phyloP scores from a whole-genome alignment of 2,888 invertebrate species.

The Drosophila limbata region DNA sequence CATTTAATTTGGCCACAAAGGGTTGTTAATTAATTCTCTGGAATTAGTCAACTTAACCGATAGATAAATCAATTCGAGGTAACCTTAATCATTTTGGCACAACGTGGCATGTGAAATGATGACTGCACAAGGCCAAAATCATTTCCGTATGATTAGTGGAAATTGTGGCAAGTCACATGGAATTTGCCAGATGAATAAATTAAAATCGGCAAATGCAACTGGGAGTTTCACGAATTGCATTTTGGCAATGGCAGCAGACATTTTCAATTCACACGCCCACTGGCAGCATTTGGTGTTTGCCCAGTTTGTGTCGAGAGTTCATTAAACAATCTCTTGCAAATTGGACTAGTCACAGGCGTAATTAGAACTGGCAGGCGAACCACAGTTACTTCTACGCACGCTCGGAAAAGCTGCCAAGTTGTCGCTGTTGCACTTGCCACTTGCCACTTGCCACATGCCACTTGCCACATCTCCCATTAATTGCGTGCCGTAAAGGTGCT shows the following conservation, averaged over 20 bases:
- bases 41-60: slow-evolving; percentile 9
- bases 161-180: slow-evolving; percentile 24
- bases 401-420: not conserved
- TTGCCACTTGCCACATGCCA: slow-evolving; percentile 12
- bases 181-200: slow-evolving; percentile 18
- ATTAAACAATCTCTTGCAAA: slow-evolving; percentile 45
- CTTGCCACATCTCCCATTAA: slow-evolving; percentile 59
- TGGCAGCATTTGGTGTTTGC: slow-evolving; percentile 1
- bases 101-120: not conserved
- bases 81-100: slow-evolving; percentile 25
- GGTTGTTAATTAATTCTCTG: slow-evolving; percentile 18
- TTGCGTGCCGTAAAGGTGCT: slow-evolving; percentile 56
- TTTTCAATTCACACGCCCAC: slow-evolving; percentile 1
- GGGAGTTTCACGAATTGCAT: slow-evolving; percentile 4
- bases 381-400: slow-evolving; percentile 23
- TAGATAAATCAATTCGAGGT: slow-evolving; percentile 15
- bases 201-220: slow-evolving; percentile 18
- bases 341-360: slow-evolving; percentile 56
- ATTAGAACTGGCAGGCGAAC: slow-evolving; percentile 60
- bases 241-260: slow-evolving; percentile 10
- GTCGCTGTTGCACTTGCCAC: slow-evolving; percentile 6
- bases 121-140: slow-evolving; percentile 18
- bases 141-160: slow-evolving; percentile 25
- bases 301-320: slow-evolving; percentile 14
- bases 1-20: slow-evolving; percentile 15